phyloP scores from a whole-genome alignment of 2,113 vertebrate species.

The Bos indicus region DNA sequence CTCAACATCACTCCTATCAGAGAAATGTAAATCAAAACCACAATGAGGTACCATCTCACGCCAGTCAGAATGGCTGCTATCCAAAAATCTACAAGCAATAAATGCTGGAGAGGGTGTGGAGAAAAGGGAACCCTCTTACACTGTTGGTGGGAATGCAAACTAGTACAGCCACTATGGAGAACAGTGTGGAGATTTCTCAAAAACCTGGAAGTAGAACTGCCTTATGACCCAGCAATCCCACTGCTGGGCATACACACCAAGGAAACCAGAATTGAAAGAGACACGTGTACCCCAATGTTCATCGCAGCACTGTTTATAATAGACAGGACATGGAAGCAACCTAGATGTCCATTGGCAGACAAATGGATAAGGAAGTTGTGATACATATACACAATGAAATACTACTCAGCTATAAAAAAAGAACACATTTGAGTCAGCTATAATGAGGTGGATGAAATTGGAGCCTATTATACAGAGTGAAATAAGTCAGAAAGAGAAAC shows the following conservation, averaged over 20 bases:
- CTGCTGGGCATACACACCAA: neutral
- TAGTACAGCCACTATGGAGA: neutral
- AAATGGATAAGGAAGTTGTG: neutral
- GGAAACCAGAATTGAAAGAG: neutral
- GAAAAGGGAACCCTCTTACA: neutral
- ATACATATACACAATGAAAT: neutral
- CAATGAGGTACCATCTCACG: neutral
- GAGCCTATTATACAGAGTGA: neutral
- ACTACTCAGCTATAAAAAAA: neutral
- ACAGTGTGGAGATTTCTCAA: neutral
- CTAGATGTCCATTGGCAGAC: neutral
- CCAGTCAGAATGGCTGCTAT: neutral
- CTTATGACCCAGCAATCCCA: neutral
- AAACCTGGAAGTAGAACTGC: neutral
- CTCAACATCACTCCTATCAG: neutral
- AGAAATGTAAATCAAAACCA: neutral
- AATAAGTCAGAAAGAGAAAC: neutral
- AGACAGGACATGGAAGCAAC: neutral
- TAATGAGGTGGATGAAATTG: neutral
- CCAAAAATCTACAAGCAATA: neutral
- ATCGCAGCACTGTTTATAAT: neutral
- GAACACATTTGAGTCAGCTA: neutral
- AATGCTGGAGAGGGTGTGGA: neutral
- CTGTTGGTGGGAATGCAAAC: neutral
- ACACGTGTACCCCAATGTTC: rapidly evolving